These are phyloP conservation scores for Gymnothorax reevesii DNA, from an alignment of 2,797 vertebrate genomes.

Conservation along the genomic window DNA sequence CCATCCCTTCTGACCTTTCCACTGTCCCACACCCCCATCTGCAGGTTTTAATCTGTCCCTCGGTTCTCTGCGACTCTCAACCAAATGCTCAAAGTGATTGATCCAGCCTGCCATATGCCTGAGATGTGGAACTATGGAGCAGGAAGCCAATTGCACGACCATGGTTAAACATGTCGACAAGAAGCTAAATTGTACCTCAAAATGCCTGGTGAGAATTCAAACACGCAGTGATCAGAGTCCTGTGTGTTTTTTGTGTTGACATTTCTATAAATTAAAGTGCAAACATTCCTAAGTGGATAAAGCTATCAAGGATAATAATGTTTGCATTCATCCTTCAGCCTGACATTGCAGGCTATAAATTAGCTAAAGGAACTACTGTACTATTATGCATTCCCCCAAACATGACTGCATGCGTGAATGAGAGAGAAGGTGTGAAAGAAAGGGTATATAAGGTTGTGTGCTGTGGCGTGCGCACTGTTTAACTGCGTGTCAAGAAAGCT, in stretches of 20 bases:
- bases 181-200: neutral
- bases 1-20: neutral
- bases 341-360: neutral
- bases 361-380: neutral
- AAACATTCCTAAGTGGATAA: neutral
- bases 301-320: neutral
- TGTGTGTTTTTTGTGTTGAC: neutral
- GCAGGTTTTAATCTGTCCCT: neutral
- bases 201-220: neutral
- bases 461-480: neutral
- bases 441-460: constrained; percentile 18
- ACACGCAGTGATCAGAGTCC: neutral
- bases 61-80: neutral
- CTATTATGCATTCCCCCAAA: constrained; percentile 27
- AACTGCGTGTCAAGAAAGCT: neutral
- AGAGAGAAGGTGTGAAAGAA: neutral
- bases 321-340: neutral
- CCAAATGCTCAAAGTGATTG: neutral
- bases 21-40: neutral
- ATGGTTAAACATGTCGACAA: neutral
- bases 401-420: neutral
- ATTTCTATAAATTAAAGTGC: neutral
- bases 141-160: neutral
- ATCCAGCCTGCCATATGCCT: neutral
- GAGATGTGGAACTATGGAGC: no score